A percentile compares a stretch with the other conserved stretches of the same genome.
Conservation (phyloP, 2,797 vertebrate genomes). For the Scolopax bukidnonensis region DNA sequence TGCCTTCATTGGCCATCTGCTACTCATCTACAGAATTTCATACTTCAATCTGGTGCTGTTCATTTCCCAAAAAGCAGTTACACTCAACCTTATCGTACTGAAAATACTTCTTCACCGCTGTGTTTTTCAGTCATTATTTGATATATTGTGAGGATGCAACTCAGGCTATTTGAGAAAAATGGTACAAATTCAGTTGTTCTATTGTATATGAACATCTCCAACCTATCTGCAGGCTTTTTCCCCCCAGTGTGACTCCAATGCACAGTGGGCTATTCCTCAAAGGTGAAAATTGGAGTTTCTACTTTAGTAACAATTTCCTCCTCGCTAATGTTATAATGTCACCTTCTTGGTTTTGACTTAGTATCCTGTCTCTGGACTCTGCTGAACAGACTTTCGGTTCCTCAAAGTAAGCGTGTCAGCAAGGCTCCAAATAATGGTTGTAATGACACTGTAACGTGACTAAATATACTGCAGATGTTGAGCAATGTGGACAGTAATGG, state of each 20-base stretch:
- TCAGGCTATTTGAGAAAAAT: not conserved
- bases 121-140: not conserved
- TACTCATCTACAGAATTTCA: constrained; percentile 35
- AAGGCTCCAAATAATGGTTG: not conserved
- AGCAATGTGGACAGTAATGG: not conserved
- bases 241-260: not conserved
- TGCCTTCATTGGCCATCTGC: constrained; percentile 65
- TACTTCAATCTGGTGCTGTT: constrained; percentile 39
- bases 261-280: not conserved
- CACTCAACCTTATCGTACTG: not conserved
- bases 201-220: not conserved
- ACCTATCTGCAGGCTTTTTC: not conserved
- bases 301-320: not conserved
- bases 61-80: not conserved
- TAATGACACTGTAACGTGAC: not conserved
- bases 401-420: not conserved
- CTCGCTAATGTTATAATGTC: not conserved
- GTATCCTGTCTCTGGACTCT: not conserved
- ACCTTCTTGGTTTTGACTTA: not conserved
- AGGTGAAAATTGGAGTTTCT: not conserved
- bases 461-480: not conserved
- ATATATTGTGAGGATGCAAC: not conserved
- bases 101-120: not conserved
- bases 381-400: not conserved
- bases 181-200: not conserved